A percentile compares a stretch with the other conserved stretches of the same genome.
Evolutionary conservation across 1,140 invertebrate genomes (phyloP).

Genomic region (Cotesia typhae): DNA sequence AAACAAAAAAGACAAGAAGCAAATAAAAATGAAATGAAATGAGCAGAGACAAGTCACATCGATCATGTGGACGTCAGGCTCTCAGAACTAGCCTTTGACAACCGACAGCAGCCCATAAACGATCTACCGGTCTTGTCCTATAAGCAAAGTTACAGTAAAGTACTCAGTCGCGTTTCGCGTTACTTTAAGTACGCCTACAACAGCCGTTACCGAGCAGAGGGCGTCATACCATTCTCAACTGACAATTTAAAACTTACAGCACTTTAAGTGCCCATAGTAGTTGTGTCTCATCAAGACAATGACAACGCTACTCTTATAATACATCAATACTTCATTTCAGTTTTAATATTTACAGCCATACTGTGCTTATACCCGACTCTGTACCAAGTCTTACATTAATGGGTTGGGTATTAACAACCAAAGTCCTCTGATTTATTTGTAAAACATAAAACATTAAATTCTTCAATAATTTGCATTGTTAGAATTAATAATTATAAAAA

Average conservation of each 20-base stretch:
- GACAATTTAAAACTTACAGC: background rate
- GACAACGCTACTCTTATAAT: background rate
- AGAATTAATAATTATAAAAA: no score
- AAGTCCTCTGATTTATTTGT: no score
- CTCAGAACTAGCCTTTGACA: slow-evolving; percentile 36
- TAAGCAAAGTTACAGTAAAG: no score
- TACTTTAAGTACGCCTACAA: slow-evolving; percentile 23
- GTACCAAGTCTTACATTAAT: no score
- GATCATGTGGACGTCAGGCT: slow-evolving; percentile 47
- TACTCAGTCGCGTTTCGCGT: no score
- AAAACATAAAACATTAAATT: no score
- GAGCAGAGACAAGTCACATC: slow-evolving; percentile 39
- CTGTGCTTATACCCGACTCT: no score
- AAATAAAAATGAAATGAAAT: slow-evolving; percentile 12
- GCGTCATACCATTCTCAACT: slow-evolving; percentile 21
- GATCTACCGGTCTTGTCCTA: slow-evolving; percentile 38
- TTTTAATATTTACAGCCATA: no score
- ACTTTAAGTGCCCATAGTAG: no score
- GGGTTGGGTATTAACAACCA: no score
- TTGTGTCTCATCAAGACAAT: background rate
- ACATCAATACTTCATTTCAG: no score
- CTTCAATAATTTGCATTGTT: no score
- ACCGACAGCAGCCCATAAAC: slow-evolving; percentile 43
- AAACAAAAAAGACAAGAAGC: slow-evolving; percentile 36
- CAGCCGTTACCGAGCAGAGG: slow-evolving; percentile 12